These are phyloP conservation scores for Tolmerus cingulatus DNA, from an alignment of 2,888 invertebrate species.

Conservation along the genomic window DNA sequence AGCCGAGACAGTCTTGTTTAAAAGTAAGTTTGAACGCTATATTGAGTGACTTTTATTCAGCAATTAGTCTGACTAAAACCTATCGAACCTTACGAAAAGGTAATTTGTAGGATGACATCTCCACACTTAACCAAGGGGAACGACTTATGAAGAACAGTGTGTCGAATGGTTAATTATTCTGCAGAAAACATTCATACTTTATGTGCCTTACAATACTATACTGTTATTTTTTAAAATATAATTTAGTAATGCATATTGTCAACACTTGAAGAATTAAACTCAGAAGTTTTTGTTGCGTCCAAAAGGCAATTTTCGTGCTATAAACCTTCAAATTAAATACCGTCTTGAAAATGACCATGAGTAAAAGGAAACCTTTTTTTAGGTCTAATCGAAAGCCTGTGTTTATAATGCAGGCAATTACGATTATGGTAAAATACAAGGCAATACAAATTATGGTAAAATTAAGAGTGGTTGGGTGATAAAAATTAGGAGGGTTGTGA, in stretches of 20 bases:
- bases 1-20: not conserved
- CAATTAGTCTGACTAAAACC: not conserved
- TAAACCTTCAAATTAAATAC: not conserved
- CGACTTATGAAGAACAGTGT: not conserved
- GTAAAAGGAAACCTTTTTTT: not conserved
- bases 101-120: not conserved
- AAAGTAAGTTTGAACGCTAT: not conserved
- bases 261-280: not conserved
- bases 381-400: not conserved
- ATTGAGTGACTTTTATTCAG: not conserved
- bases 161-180: not conserved
- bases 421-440: too few relatives aligned
- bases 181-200: not conserved
- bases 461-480: not conserved
- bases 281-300: not conserved
- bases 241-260: not conserved
- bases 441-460: not conserved
- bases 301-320: not conserved
- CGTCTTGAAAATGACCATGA: not conserved
- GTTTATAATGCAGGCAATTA: not conserved
- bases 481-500: not conserved
- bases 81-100: conserved; percentile 8
- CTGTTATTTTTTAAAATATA: not conserved
- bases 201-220: not conserved
- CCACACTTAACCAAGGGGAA: not conserved